Evolutionary conservation across 2,113 vertebrate species (phyloP).

Genomic region (Romanogobio albipinnatus): DNA sequence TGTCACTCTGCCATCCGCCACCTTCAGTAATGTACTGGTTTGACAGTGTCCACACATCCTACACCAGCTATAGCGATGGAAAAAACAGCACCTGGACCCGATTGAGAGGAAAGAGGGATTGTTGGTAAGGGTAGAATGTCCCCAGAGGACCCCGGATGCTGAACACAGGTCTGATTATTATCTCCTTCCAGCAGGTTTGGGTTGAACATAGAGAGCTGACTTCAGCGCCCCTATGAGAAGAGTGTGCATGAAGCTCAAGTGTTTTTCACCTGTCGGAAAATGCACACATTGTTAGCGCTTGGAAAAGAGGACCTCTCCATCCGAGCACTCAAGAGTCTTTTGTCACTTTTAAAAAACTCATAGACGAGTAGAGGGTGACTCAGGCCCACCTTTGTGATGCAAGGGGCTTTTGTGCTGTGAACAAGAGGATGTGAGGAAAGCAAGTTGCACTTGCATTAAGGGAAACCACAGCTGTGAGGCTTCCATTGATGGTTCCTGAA

Average conservation of each 20-base stretch:
- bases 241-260: conserved; percentile 20
- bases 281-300: not conserved
- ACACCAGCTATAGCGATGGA: not conserved
- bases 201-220: not conserved
- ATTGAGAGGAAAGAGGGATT: conserved; percentile 12
- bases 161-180: conserved; percentile 16
- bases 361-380: conserved; percentile 22
- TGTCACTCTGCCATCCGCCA: not conserved
- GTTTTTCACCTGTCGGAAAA: conserved; percentile 14
- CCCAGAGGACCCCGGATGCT: not conserved
- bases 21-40: not conserved
- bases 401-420: not conserved
- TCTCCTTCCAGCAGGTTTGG: conserved; percentile 13
- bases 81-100: not conserved
- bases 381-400: conserved; percentile 9
- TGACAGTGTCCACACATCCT: not conserved
- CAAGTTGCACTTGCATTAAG: not conserved
- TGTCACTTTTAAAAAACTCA: conserved; percentile 34
- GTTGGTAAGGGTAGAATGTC: not conserved
- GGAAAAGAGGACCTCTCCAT: not conserved
- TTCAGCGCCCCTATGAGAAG: not conserved
- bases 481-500: conserved; percentile 5
- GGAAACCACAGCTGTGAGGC: not conserved
- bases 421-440: not conserved
- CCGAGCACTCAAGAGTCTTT: conserved; percentile 7